Evolutionary conservation across 2,888 invertebrate species (phyloP), one percentile per base, ranked within the genome.

Genomic region (Xestia xanthographa): DNA sequence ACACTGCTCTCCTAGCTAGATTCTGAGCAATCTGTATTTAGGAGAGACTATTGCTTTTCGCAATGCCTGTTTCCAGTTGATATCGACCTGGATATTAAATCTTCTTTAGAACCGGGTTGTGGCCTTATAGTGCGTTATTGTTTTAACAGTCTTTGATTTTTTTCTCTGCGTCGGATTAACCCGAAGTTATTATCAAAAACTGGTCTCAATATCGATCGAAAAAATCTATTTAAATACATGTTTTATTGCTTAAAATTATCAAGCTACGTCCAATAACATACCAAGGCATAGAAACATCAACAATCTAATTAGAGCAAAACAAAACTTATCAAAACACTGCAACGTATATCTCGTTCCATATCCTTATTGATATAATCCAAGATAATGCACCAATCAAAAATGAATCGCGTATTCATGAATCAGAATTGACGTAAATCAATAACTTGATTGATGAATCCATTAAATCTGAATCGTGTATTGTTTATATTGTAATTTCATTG

Each of bases 401-500:
- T 14, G 65, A 75, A 82, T 86, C 72, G 71, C 45, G 53, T 45
- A 76, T 72, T 67, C 69, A 87, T 85, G 81, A 82, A 77, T 85
- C 79, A 81, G 76, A 45, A 69, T 43, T 53, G 72, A 73, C 60
- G 68, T 66, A 73, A 68, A 79, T 85, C 77, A 78, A 50, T 14
- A 85, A 66, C 71, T 80, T 84, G 83, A 87, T 85, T 80, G 86
- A 84, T 86, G 72, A 67, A 80, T 77, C 72, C 71, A 87, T 88
- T 83, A 77, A 72, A 76, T 70, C 56, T 69, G 73, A 74, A 78
- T 72, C 12, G 73, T 65, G 80, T 82, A 88, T 87, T 87, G 87
- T 87, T 80, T 86, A 77, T 82, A 84, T 82, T 82, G 79, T 86
- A 77, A 82, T 84, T 74, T 84, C 85, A 82, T 76, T 85, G 86